A percentile compares a stretch with the other conserved stretches of the same genome.
Evolutionary conservation across 2,888 invertebrate genomes (phyloP).

Genomic region (Lingula anatina): DNA sequence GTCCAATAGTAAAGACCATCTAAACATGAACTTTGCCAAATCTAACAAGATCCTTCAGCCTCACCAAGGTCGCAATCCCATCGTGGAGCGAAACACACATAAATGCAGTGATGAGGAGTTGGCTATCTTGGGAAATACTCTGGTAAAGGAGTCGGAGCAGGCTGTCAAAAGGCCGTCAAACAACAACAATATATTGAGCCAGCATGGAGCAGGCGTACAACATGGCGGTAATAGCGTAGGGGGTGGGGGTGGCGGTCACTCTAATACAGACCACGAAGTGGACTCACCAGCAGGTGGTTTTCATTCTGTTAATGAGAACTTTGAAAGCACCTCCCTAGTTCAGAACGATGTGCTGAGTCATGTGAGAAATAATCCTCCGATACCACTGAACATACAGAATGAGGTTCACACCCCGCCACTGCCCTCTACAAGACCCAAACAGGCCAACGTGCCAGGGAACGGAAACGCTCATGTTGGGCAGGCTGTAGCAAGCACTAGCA

Average conservation of each 20-base stretch:
- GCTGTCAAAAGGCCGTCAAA: conserved; percentile 1
- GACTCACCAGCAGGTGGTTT: conserved; percentile 25
- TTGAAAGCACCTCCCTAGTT: conserved; percentile 50
- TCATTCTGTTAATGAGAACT: conserved; percentile 40
- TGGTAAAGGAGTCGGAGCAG: conserved; percentile 28
- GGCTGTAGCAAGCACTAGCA: too few species aligned
- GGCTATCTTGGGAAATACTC: conserved; percentile 50
- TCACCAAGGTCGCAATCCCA: conserved; percentile 80
- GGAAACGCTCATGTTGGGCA: conserved; percentile 14
- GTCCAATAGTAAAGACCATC: neutral
- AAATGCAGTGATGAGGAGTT: conserved; percentile 57
- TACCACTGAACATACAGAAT: conserved; percentile 71
- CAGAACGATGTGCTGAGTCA: conserved; percentile 54
- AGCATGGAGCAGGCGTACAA: neutral
- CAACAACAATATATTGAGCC: neutral
- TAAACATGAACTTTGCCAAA: conserved; percentile 22
- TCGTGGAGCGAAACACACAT: conserved; percentile 70
- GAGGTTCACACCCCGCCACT: conserved; percentile 58
- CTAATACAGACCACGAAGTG: conserved; percentile 4
- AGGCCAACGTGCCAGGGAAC: conserved; percentile 47
- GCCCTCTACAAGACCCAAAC: conserved; percentile 41
- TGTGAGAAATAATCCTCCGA: conserved; percentile 52
- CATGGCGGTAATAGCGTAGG: neutral
- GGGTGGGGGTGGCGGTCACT: conserved; percentile 9
- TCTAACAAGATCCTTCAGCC: conserved; percentile 60